Evolutionary conservation across 2,888 invertebrate genomes (phyloP).

Genomic region (Torymus texanus): DNA sequence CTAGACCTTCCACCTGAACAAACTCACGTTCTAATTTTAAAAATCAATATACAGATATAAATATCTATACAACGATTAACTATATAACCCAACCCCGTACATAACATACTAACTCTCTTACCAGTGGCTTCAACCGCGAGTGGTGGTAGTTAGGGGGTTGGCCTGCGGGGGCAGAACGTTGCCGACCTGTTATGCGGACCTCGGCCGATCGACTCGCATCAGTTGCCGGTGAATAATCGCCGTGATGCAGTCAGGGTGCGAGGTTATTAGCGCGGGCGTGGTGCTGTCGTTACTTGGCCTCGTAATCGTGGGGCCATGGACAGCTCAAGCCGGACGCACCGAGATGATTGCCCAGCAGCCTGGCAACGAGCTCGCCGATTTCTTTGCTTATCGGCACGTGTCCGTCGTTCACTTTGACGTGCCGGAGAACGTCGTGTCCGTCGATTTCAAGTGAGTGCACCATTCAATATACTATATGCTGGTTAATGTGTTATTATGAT

Average conservation of each 20-base stretch:
- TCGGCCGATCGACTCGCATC: not conserved
- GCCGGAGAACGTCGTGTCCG: slow-evolving; percentile 76
- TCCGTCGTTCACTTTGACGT: slow-evolving; percentile 79
- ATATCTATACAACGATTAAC: no score
- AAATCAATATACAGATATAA: no score
- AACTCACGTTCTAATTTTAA: no score
- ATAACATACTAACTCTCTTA: no score
- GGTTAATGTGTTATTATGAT: no score
- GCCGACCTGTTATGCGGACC: slow-evolving; percentile 27
- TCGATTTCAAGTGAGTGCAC: slow-evolving; percentile 73
- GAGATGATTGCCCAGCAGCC: slow-evolving; percentile 73
- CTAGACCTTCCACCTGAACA: no score
- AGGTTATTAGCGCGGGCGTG: slow-evolving; percentile 12
- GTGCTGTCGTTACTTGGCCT: not conserved
- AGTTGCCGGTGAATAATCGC: slow-evolving; percentile 10
- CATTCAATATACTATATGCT: no score
- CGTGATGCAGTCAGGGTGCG: not conserved
- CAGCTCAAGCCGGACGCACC: slow-evolving; percentile 29
- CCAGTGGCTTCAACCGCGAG: no score
- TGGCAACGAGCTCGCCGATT: slow-evolving; percentile 76
- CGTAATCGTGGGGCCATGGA: not conserved
- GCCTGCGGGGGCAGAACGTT: no score
- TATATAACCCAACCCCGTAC: no score
- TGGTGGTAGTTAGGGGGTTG: no score
- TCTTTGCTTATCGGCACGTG: slow-evolving; percentile 78